Base-by-base conservation (phyloP, 2,113 vertebrate species). In the Passer domesticus region DNA sequence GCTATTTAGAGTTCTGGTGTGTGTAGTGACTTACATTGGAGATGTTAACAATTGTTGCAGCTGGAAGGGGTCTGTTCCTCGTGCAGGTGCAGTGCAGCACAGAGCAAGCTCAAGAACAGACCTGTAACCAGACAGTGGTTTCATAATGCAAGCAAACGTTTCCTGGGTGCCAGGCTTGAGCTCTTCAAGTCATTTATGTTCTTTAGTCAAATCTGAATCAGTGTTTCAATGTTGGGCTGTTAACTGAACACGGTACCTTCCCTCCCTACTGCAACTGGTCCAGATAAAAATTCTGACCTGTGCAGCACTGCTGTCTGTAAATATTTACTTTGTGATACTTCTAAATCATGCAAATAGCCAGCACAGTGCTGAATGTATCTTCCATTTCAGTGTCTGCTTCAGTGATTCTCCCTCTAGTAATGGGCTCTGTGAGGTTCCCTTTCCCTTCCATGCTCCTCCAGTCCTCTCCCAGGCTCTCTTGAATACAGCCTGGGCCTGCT, bases 101-200 rank as follows among this genome's bases (percentile, higher is more conserved):
- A 68, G 56, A 52, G 39, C 47, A 46, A 7, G 64, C 64, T 63
- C 44, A 24, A 83, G 85, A 94, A 66, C 66, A 90, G 93, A 83
- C 93, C 79, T 15, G 58, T 82, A 87, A 83, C 73, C 86, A 93
- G 94, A 93, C 94, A 93, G 83, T 43, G 86, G 90, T 96, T 97
- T 96, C 88, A 87, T 92, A 94, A 96, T 89, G 90, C 92, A 93
- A 92, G 93, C 52, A 92, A 87, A 82, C 5, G 0, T 97, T 95
- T 96, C 95, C 96, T 97, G 94, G 73, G 66, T 97, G 93, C 80
- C 83, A 83, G n/a, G 76, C 80, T 82, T 60, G 66, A 83, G 5
- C 35, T 93, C 59, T 81, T 83, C 52, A 70, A 93, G 60, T 92
- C 47, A 60, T 93, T 94, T 96, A n/a, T 87, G 85, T 90, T 90